Evolutionary conservation across 1,140 invertebrate species (phyloP), one percentile per base, ranked within the genome.

Genomic region (Philaenus spumarius): DNA sequence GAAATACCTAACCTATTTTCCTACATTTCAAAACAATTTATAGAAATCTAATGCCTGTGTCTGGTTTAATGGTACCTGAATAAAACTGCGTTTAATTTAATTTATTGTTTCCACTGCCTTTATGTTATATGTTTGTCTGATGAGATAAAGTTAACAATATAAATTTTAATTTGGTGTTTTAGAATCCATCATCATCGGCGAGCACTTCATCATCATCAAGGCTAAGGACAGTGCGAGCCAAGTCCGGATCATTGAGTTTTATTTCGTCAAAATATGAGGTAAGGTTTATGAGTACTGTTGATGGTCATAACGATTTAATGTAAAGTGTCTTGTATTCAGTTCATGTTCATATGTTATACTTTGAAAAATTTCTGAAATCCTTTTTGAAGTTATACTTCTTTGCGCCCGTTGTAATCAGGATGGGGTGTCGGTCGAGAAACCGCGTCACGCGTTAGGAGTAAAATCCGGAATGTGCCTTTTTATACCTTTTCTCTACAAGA

Each of bases 181-280:
- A 64, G 63, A 64, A 64, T 55, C 63, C 63, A 42, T 64, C 63
- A 22, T 64, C 63, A 5, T 64, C 63, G 23, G 63, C 60, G 20
- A 64, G 63, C 45, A 48, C 55, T 45, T 62, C 63, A 35, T 64
- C 63, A 40, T 64, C 63, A 15, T 62, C 63, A n/a, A 24, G 63
- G 51, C 45, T 64, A 24, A 37, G 63, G 14, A 62, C 63, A 20
- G 63, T 62, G 30, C 55, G 63, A 45, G 63, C 63, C 15, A 64
- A 64, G 52, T 64, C 63, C 2, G 56, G 63, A 23, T 64, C 63
- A 22, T 34, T 64, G 5, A 64, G 63, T 42, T 64, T 62, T 46
- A 64, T 64, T 37, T 64, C 63, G n/a, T 64, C 63, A 6, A 64
- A 64, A 55, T 64, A 64, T 59, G 63, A 64, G 63, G 63, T 64